phyloP scores from a whole-genome alignment of 1,140 invertebrate species.

The Brachionus rubens region DNA sequence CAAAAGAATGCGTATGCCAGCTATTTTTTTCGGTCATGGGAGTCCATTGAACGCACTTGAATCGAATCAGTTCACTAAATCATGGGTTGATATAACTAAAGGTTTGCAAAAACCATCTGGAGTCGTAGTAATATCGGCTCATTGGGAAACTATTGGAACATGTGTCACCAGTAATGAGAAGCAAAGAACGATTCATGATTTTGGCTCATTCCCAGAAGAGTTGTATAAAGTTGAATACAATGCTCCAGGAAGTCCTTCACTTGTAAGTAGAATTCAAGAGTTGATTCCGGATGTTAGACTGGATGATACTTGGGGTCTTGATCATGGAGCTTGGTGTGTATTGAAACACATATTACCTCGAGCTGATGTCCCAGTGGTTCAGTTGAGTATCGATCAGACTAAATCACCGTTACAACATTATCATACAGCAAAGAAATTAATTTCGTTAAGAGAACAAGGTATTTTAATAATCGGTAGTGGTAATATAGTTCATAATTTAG shows the following conservation, averaged over 20 bases:
- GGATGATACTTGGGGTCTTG: too few relatives aligned
- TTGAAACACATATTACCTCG: neutral
- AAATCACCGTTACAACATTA: neutral
- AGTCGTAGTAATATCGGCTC: neutral
- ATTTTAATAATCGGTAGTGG: neutral
- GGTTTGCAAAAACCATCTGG: neutral
- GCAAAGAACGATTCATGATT: too few relatives aligned
- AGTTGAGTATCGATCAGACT: too few relatives aligned
- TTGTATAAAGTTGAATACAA: too few relatives aligned
- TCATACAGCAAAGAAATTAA: neutral
- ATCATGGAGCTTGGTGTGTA: too few relatives aligned
- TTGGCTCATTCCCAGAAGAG: too few relatives aligned
- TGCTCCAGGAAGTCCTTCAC: too few relatives aligned
- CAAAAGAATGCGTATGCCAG: neutral
- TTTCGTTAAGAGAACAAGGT: neutral
- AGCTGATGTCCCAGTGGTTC: too few relatives aligned
- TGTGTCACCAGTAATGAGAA: neutral
- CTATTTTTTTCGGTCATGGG: neutral
- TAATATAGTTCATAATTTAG: neutral
- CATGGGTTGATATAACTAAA: neutral
- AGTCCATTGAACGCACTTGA: neutral
- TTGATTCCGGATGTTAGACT: too few relatives aligned
- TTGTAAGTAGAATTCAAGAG: too few relatives aligned
- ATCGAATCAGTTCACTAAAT: neutral
- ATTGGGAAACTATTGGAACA: neutral